A percentile compares a stretch with the other conserved stretches of the same genome.
Conservation (phyloP, 2,888 invertebrate species). For the Mythimna ferrago region DNA sequence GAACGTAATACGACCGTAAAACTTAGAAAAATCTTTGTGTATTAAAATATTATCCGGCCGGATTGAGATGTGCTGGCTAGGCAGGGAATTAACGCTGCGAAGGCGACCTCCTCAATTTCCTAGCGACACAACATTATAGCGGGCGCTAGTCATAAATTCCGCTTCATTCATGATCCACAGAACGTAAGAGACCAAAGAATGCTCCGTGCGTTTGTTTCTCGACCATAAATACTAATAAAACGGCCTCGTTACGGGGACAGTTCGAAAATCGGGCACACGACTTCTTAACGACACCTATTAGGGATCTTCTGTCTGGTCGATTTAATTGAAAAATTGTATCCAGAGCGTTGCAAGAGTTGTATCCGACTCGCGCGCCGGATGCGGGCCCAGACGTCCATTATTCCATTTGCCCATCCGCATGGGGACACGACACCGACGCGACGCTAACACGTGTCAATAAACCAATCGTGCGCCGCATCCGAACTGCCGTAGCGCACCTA, state of each 20-base stretch:
- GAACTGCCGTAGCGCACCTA: conserved; percentile 66
- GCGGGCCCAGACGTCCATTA: conserved; percentile 91
- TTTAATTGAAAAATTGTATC: conserved; percentile 91
- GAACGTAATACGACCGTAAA: conserved; percentile 85
- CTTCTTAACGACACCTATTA: conserved; percentile 91
- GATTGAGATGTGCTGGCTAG: conserved; percentile 71
- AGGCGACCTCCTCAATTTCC: conserved; percentile 73
- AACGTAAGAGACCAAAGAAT: conserved; percentile 77
- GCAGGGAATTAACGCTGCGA: conserved; percentile 55
- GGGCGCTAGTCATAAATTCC: conserved; percentile 87
- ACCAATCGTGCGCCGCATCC: conserved; percentile 77
- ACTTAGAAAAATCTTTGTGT: conserved; percentile 87
- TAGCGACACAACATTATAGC: conserved; percentile 78
- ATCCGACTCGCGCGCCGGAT: conserved; percentile 89
- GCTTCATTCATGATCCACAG: conserved; percentile 85
- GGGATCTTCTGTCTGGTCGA: conserved; percentile 90
- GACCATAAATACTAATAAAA: conserved; percentile 90
- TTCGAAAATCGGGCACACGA: conserved; percentile 90
- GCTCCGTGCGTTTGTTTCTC: conserved; percentile 84
- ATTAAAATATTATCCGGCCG: conserved; percentile 74
- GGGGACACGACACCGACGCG: conserved; percentile 81
- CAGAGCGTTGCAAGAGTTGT: conserved; percentile 89
- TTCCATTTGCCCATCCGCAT: conserved; percentile 90
- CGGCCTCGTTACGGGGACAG: conserved; percentile 88
- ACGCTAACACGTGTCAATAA: conserved; percentile 84